Conservation (phyloP, 2,888 invertebrate species). For the Amblyteles armatorius region DNA sequence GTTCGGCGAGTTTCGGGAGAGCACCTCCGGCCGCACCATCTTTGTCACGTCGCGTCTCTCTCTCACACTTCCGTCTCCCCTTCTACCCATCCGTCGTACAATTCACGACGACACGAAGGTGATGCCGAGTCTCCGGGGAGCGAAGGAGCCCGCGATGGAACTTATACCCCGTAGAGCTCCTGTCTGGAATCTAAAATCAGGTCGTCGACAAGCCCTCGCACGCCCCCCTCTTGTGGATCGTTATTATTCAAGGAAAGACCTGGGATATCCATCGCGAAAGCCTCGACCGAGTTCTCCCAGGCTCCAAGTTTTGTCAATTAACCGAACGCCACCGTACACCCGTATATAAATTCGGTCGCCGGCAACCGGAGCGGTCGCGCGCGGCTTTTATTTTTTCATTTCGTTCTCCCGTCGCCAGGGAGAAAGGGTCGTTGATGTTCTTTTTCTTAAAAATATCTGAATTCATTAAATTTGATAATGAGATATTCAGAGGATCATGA, state of each 20-base stretch:
- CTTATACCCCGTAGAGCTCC: conserved; percentile 73
- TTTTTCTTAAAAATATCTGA: not conserved
- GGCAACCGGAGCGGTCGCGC: not conserved
- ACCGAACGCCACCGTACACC: conserved; percentile 22
- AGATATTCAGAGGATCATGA: conserved; percentile 5
- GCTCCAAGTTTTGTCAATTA: conserved; percentile 61
- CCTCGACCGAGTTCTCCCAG: conserved; percentile 48
- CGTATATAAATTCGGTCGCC: not conserved
- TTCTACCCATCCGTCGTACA: conserved; percentile 56
- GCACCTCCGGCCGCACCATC: conserved; percentile 19
- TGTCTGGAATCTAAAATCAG: conserved; percentile 77
- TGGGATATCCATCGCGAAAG: conserved; percentile 72
- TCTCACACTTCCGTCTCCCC: conserved; percentile 43
- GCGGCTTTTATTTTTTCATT: conserved; percentile 9
- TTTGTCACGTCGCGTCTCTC: conserved; percentile 32
- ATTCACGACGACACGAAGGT: conserved; percentile 55
- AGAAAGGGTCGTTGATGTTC: not conserved
- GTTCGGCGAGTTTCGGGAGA: conserved; percentile 46
- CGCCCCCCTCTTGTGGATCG: conserved; percentile 39
- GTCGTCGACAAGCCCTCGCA: conserved; percentile 69
- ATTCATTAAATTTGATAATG: not conserved
- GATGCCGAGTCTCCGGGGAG: conserved; percentile 50
- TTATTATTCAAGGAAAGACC: conserved; percentile 75
- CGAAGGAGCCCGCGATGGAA: conserved; percentile 56
- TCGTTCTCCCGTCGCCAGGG: not conserved